Base-by-base conservation (phyloP, 1,140 invertebrate genomes). In the Brachionus rubens region DNA sequence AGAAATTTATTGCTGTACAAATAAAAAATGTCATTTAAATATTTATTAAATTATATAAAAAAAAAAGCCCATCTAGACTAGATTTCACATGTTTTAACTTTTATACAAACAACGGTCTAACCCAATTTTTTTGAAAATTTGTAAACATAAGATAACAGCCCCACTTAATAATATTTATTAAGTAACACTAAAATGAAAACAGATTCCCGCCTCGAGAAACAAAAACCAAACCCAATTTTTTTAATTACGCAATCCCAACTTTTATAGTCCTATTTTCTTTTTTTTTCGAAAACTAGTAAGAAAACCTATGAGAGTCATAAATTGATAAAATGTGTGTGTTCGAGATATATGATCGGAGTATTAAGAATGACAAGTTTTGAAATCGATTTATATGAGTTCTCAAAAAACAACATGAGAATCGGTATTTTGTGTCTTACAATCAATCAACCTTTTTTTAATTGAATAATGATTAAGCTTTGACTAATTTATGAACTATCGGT, bases 21-120 rank as follows among this genome's bases (percentile, higher is more conserved):
- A 59, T 33, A 36, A 59, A 59, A 59, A 59, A 59, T 59, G 54
- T 59, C 54, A 59, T 59, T 59, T 33, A 33, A 59, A 59, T 59
- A 33, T 59, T 59, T 59, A 9, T 59, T 14, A n/a, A 59, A 33
- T 59, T 59, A 59, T 59, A 59, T 59, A 59, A 59, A 59, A 36
- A 36, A 6, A 54, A 59, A 59, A 59, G 30, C 30, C 54, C 30
- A 59, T 33, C 36, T 36, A 36, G 54, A 59, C 28, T 59, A 19
- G 54, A 59, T 59, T 59, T 59, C 54, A 59, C 54, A 59, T 59
- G 54, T 59, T 59, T 59, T 59, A 59, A 59, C 54, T 59, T 19
- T 33, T 33, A 33, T 59, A 59, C 54, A 59, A 59, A 59, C 54
- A 59, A 59, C 30, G n/a, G 54, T 16, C 54, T 59, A 59, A 59